Conservation (phyloP, 37 sponge, comb jelly and placozoan genomes). For the Geodia barretti region DNA sequence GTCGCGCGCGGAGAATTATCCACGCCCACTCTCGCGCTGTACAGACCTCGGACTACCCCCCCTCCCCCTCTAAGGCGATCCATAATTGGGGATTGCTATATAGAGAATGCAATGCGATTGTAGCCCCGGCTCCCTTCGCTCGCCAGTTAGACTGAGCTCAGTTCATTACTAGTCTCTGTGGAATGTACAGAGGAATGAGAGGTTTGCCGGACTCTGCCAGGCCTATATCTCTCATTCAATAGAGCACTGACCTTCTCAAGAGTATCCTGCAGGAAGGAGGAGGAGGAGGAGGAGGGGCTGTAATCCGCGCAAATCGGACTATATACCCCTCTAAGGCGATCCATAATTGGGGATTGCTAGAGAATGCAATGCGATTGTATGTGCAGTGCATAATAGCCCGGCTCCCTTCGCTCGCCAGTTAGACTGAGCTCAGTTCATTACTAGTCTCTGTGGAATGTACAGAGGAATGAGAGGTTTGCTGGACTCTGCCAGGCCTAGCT, state of each 20-base stretch:
- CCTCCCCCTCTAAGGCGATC: background rate
- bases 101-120: no score
- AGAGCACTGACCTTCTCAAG: slow-evolving; percentile 79
- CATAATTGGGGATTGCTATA: background rate
- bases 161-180: background rate
- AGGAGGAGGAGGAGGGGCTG: no score
- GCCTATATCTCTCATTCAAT: slow-evolving; percentile 67
- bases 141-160: no score
- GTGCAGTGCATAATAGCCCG: no score
- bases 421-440: background rate
- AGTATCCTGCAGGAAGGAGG: slow-evolving; percentile 72
- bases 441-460: background rate
- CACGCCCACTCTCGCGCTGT: no score
- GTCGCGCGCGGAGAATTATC: no score
- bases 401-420: slow-evolving; percentile 3
- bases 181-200: background rate
- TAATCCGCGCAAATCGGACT: no score
- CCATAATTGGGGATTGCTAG: slow-evolving; percentile 11
- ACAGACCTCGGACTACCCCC: no score
- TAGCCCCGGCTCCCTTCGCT: no score
- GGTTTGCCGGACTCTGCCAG: slow-evolving; percentile 35
- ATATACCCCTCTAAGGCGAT: background rate
- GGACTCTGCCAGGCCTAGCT: slow-evolving; percentile 52
- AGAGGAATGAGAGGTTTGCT: slow-evolving; percentile 6
- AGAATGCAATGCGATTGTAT: no score